A percentile compares a stretch with the other conserved stretches of the same genome.
These are phyloP conservation scores for Rutpela maculata DNA, from an alignment of 2,888 invertebrate genomes.

Conservation along the genomic window DNA sequence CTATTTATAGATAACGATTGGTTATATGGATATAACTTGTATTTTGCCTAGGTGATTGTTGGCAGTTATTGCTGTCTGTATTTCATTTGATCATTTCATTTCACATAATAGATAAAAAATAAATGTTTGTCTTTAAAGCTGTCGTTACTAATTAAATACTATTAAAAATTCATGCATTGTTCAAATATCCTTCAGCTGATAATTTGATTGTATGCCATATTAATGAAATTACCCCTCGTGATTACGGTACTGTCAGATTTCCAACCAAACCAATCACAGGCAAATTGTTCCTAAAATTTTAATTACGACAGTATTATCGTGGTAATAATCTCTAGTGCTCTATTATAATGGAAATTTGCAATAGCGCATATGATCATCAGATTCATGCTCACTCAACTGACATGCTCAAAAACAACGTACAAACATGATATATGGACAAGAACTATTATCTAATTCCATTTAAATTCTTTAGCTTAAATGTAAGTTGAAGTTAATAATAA, in stretches of 20 bases:
- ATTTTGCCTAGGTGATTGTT: no score
- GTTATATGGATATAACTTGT: no score
- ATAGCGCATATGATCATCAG: background rate
- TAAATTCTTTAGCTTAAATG: no score
- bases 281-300: background rate
- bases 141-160: no score
- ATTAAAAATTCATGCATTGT: background rate
- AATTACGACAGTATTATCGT: background rate
- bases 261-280: background rate
- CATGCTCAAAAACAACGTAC: background rate
- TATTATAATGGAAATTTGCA: background rate
- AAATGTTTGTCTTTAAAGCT: no score
- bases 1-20: no score
- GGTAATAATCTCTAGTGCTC: background rate
- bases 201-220: background rate
- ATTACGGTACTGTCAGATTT: background rate
- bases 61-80: no score
- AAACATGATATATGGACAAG: no score
- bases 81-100: no score
- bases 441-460: no score
- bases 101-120: no score
- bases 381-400: background rate
- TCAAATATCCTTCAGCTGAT: background rate
- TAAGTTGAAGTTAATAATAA: no score
- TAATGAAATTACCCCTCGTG: background rate